Conservation (phyloP, 2,797 vertebrate genomes). For the Coendou prehensilis region DNA sequence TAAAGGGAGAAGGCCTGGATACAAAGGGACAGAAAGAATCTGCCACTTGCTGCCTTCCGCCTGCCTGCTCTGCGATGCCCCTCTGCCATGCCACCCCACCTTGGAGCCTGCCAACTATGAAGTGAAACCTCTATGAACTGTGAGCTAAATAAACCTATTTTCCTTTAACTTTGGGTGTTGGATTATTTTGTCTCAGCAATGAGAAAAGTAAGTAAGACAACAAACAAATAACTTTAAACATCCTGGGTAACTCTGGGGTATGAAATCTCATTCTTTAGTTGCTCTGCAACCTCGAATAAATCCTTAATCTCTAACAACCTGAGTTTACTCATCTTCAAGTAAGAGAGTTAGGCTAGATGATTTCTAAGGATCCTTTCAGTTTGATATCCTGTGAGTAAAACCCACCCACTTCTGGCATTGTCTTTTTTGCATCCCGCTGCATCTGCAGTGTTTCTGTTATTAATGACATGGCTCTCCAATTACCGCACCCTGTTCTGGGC, state of each 20-base stretch:
- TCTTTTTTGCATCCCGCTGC: neutral
- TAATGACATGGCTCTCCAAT: neutral
- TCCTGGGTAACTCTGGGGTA: neutral
- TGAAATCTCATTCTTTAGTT: conserved; percentile 20
- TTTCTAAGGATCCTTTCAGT: conserved; percentile 6
- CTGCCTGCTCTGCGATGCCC: neutral
- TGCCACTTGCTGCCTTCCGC: neutral
- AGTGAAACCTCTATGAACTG: neutral
- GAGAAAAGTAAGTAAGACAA: neutral
- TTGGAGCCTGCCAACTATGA: neutral
- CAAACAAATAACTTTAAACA: neutral
- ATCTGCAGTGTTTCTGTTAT: neutral
- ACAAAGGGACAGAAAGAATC: neutral
- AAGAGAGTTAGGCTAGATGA: neutral
- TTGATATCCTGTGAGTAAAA: conserved; percentile 44
- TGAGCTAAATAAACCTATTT: neutral
- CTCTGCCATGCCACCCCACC: neutral
- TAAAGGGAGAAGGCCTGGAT: neutral
- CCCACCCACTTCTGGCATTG: neutral
- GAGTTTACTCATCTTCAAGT: conserved; percentile 30
- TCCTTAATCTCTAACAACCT: conserved; percentile 24
- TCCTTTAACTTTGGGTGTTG: neutral
- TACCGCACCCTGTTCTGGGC: neutral
- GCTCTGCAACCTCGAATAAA: conserved; percentile 18
- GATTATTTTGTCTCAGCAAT: neutral